Evolutionary conservation across 2,888 invertebrate species (phyloP), one percentile per base, ranked within the genome.

Genomic region (Junonia oenone): DNA sequence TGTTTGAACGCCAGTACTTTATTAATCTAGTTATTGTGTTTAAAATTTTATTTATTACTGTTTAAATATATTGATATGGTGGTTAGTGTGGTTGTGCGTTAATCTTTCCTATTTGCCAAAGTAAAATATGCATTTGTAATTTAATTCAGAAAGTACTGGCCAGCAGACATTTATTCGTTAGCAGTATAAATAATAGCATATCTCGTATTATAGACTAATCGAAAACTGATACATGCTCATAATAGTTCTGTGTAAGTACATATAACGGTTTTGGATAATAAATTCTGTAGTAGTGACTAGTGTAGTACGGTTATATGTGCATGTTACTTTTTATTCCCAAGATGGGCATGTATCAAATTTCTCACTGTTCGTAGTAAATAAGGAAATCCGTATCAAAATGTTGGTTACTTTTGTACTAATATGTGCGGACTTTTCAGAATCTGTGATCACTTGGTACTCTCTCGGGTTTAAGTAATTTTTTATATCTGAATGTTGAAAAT

Each of bases 401-500:
- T 84, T 85, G 73, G 81, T 83, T 83, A 80, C 79, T 81, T 78
- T 78, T 81, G 80, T 83, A 81, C 83, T 70, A 74, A 84, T 72
- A 77, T 73, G 79, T 81, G 73, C 87, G 87, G 87, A 81, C 67
- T 71, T 78, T 78, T 87, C 83, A 78, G 75, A 87, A 89, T 89
- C 89, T 89, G 89, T 90, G 89, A 90, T 89, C 83, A 88, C 84
- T 80, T 88, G 84, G 89, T 90, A 90, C 90, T 90, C 90, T 89
- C 87, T 89, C 76, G 78, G 77, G 82, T 76, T 85, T 83, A 87
- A 85, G 84, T 82, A 78, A 73, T 82, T 83, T 84, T 81, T 82
- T 76, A 78, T 81, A 83, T 72, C 76, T 78, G 72, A 53, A 76
- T 80, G 76, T 77, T 74, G 63, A 72, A 70, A 73, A 70, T 67